Evolutionary conservation across 23 tunicate species (phyloP), one percentile per base, ranked within the genome.

Genomic region (Corella eumyota): DNA sequence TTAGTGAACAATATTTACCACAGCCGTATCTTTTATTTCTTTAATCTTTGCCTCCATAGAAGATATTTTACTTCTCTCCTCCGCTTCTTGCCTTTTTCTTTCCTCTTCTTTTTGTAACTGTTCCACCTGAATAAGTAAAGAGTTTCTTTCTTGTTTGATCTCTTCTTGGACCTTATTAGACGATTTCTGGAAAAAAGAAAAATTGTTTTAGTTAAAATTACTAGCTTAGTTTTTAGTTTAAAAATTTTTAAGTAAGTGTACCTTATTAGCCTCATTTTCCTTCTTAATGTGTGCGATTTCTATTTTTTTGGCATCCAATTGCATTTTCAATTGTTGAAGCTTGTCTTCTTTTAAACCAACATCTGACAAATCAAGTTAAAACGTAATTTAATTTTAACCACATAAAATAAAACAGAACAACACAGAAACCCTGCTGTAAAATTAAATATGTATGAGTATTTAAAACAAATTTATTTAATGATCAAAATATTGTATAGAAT

Each of bases 291-390:
- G 69, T 21, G 46, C 25, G 13, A 74, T 45, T 45, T 82, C 92
- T 13, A 47, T 52, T 17, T 37, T 50, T 55, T 82, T 82, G 11
- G 66, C 72, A 40, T 82, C 92, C 3, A 82, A 25, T 48, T 67
- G 78, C 29, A 34, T 50, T 15, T 30, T 68, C 23, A 73, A 11
- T 31, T 76, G 67, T 67, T 67, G 61, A 4, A 65, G 30, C 31
- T 62, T 59, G 21, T 76, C 83, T n/a, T 76, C 83, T 48, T 76
- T 76, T 15, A 71, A n/a, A 25, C 62, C 62, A 24, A 76, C 20
- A 45, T 76, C 83, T 76, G 36, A 34, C 5, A 13, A 70, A 52
- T n/a, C n/a, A n/a, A n/a, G n/a, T n/a, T n/a, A n/a, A n/a, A n/a
- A n/a, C n/a, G n/a, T n/a, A n/a, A n/a, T n/a, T n/a, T n/a, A n/a